phyloP scores from a whole-genome alignment of 2,888 invertebrate genomes.

The Clusia tigrina region DNA sequence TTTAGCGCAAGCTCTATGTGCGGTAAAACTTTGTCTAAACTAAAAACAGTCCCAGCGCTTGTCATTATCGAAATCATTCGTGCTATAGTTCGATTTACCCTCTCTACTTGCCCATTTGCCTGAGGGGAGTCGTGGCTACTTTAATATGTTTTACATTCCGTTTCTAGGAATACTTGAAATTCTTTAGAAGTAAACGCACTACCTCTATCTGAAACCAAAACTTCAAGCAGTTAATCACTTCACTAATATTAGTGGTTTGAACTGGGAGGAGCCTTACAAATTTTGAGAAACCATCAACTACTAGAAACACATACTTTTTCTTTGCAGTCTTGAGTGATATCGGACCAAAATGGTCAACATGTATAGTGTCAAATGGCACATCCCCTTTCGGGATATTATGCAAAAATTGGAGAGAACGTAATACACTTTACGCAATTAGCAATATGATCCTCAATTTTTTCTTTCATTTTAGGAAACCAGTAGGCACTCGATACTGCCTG shows the following conservation, averaged over 20 bases:
- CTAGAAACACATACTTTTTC: constrained; percentile 8
- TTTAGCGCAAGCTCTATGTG: no score
- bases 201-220: background rate
- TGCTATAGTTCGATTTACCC: background rate
- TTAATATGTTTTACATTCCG: background rate
- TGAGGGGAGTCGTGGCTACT: background rate
- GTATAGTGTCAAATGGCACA: background rate
- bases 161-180: background rate
- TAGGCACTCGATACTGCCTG: no score
- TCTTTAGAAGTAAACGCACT: background rate
- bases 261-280: constrained; percentile 4
- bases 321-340: constrained; percentile 3
- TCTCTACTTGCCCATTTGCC: background rate
- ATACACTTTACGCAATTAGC: no score
- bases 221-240: background rate
- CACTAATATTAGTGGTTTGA: background rate
- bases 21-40: background rate
- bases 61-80: background rate
- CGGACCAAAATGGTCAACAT: background rate
- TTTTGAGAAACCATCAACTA: constrained; percentile 7
- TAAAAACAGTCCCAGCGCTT: background rate
- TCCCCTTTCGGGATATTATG: no score
- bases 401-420: no score
- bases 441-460: no score
- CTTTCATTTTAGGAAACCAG: no score